Base-by-base conservation (phyloP, 2,888 invertebrate species). In the Callimorpha dominula region DNA sequence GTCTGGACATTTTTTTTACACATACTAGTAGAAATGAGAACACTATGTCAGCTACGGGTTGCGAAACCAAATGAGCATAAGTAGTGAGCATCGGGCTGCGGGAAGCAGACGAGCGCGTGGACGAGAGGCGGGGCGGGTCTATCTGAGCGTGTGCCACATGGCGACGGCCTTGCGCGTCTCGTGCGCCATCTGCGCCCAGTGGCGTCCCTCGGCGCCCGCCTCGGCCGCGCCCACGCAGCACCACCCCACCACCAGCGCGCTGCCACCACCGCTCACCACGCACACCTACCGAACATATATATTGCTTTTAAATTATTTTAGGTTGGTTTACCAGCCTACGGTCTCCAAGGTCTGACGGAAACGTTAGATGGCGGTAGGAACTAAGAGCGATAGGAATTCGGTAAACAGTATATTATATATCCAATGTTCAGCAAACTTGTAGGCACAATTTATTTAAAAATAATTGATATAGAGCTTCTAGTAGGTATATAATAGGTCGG, bases 131-230 rank as follows among this genome's bases (percentile, higher is more conserved):
- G 20, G 8, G 64, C 49, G 62, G 5, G 87, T 90, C 95, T 97
- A 97, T 94, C 97, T 97, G 80, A 98, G 96, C 79, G 97, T 97
- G 93, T 99, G 99, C 99, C 99, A 99, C 97, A 98, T 98, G 81
- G 98, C 98, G 83, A 98, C 97, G 40, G 98, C 97, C 90, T 98
- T 98, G 83, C 98, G 96, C 65, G 98, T 98, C 92, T 98, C 98
- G 87, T 98, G 97, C 70, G 97, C 97, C 98, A 99, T 98, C 87
- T 98, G 98, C 80, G 97, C 96, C 99, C 99, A 99, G 93, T 99
- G 99, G 83, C 98, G 97, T 71, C 97, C 97, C 85, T 97, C 97
- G 4, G 97, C 96, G 72, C 97, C 97, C 4, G 95, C 94, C 89
- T 96, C 97, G 69, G 96, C 96, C 17, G 97, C 97, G 74, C 98